Evolutionary conservation across 2,113 vertebrate genomes (phyloP).

Genomic region (Aplodontia rufa): DNA sequence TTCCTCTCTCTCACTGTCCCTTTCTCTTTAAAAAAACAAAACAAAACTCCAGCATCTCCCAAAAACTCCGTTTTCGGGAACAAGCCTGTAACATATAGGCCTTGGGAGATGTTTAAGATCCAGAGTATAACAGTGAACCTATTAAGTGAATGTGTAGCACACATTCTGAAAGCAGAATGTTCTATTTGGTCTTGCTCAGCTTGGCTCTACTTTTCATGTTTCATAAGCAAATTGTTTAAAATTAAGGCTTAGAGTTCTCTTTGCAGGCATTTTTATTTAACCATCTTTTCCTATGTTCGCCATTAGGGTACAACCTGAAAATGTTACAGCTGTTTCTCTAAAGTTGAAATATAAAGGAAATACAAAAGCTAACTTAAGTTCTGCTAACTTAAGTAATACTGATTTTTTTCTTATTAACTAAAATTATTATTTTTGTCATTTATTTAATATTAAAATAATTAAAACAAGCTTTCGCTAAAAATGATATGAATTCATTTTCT

Average conservation of each 20-base stretch:
- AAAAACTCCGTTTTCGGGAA: too few species aligned
- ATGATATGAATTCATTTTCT: background rate
- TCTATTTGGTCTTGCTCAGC: background rate
- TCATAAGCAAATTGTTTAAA: background rate
- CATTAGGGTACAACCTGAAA: background rate
- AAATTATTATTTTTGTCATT: background rate
- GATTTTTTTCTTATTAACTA: background rate
- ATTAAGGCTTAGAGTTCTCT: background rate
- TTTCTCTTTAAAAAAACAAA: too few species aligned
- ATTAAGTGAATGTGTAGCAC: background rate
- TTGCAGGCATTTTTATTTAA: background rate
- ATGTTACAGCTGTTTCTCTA: background rate
- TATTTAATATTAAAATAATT: background rate
- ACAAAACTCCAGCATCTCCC: background rate
- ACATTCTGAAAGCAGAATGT: background rate
- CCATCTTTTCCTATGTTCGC: background rate
- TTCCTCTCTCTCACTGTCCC: too few species aligned
- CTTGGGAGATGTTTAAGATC: background rate
- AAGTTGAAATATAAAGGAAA: slow-evolving; percentile 19
- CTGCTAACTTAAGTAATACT: background rate
- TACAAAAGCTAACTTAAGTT: background rate
- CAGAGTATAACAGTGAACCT: too few species aligned
- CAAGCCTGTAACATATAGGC: too few species aligned
- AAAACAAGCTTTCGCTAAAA: background rate
- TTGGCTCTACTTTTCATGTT: background rate